Conservation (phyloP, 2,113 vertebrate species). For the Callaeas wilsoni region DNA sequence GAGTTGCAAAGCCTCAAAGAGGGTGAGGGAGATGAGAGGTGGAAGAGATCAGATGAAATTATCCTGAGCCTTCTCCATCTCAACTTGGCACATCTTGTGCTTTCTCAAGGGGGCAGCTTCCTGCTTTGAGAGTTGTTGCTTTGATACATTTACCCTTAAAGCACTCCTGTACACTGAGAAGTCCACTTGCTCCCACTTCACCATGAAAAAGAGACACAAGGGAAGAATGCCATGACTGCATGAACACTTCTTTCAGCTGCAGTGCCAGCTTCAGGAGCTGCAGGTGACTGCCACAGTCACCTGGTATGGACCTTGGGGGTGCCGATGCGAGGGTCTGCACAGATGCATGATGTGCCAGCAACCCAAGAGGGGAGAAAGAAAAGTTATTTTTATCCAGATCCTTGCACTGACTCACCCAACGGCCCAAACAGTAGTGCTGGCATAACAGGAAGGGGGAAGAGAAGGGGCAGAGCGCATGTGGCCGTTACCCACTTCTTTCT, state of each 20-base stretch:
- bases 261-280: background rate
- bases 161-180: background rate
- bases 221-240: background rate
- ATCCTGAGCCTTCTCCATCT: background rate
- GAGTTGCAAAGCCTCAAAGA: background rate
- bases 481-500: background rate
- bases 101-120: background rate
- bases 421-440: slow-evolving; percentile 13
- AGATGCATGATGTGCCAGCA: background rate
- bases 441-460: slow-evolving; percentile 56
- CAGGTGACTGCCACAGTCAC: background rate
- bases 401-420: slow-evolving; percentile 53
- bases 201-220: background rate
- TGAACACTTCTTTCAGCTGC: background rate
- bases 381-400: slow-evolving; percentile 43
- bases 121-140: background rate
- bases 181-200: background rate
- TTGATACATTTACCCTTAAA: background rate
- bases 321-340: background rate
- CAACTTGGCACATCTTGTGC: background rate
- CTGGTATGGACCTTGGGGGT: background rate
- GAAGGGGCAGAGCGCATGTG: background rate
- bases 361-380: background rate
- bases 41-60: background rate
- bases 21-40: background rate